Conservation (phyloP, 2,888 invertebrate genomes). For the Pegoplata infirma region DNA sequence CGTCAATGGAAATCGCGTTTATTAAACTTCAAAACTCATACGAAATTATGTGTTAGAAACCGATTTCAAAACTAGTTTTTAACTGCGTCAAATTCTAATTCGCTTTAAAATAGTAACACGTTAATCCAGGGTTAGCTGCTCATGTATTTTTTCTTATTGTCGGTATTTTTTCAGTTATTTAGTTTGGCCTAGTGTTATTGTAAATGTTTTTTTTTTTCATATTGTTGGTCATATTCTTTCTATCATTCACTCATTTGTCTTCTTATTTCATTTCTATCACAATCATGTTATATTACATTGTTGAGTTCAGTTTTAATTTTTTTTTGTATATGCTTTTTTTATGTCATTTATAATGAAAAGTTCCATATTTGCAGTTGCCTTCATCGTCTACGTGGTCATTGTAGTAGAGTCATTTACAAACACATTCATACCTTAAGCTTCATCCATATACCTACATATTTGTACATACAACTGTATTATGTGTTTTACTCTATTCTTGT, state of each 20-base stretch:
- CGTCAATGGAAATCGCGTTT: too few species aligned
- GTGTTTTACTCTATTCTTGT: conserved; percentile 1
- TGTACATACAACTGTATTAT: too few species aligned
- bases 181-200: conserved; percentile 43
- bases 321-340: background rate
- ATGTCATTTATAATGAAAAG: conserved; percentile 51
- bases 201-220: too few species aligned
- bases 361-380: conserved; percentile 31
- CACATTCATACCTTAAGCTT: conserved; percentile 12
- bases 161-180: conserved; percentile 1
- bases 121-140: too few species aligned
- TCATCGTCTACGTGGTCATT: too few species aligned
- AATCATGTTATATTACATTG: conserved; percentile 73
- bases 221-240: conserved; percentile 10
- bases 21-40: too few species aligned
- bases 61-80: too few species aligned
- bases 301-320: conserved; percentile 31
- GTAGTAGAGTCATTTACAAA: conserved; percentile 17
- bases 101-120: too few species aligned
- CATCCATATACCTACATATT: too few species aligned
- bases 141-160: conserved; percentile 29
- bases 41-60: too few species aligned
- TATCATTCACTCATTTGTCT: too few species aligned
- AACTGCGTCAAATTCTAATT: too few species aligned
- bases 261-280: conserved; percentile 69